These are phyloP conservation scores for Empidonax alnorum DNA, from an alignment of 2,113 vertebrate species.

Conservation along the genomic window DNA sequence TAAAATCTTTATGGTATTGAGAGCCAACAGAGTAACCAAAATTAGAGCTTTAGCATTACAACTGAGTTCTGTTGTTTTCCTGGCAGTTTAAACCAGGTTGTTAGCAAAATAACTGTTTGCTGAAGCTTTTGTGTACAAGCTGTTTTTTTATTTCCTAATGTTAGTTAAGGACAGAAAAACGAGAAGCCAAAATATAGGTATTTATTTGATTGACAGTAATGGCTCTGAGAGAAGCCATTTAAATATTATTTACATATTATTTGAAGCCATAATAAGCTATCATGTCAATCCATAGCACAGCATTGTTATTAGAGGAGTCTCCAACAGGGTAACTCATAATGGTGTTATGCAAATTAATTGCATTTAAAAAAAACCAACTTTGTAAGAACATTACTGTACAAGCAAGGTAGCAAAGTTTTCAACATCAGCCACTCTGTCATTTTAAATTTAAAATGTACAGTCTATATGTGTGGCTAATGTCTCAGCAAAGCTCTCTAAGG, in stretches of 20 bases:
- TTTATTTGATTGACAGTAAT: constrained; percentile 65
- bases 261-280: constrained; percentile 59
- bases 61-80: neutral
- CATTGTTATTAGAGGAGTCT: constrained; percentile 50
- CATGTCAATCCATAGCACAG: constrained; percentile 28
- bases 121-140: constrained; percentile 19
- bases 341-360: constrained; percentile 38
- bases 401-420: constrained; percentile 1
- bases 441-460: constrained; percentile 6
- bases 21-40: neutral
- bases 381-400: neutral
- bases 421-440: neutral
- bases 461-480: neutral
- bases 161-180: constrained; percentile 52
- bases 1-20: neutral
- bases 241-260: constrained; percentile 74
- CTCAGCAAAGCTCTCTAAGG: constrained; percentile 5
- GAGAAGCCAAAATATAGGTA: constrained; percentile 46
- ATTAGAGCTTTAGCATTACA: neutral
- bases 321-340: neutral
- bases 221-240: constrained; percentile 62
- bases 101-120: constrained; percentile 44
- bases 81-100: constrained; percentile 23
- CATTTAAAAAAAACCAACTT: constrained; percentile 28
- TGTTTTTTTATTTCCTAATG: constrained; percentile 44